These are phyloP conservation scores for Protaetia brevitarsis DNA, from an alignment of 1,140 invertebrate species.

Conservation along the genomic window DNA sequence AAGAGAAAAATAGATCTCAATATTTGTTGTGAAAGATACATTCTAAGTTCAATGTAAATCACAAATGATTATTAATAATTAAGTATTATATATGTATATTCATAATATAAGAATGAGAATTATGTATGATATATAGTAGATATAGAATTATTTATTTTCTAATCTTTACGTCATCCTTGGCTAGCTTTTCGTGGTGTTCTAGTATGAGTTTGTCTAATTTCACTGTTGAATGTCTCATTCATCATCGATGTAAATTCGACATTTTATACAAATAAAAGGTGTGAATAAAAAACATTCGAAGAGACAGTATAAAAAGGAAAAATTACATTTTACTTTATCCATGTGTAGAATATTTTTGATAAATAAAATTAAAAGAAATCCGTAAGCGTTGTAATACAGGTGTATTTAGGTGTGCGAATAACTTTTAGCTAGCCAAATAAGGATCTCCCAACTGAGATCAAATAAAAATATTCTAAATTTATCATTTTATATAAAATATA, in stretches of 20 bases:
- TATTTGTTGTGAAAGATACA: constrained; percentile 24
- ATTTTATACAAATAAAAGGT: not conserved
- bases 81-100: constrained; percentile 27
- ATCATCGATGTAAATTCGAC: not conserved
- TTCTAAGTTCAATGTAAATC: constrained; percentile 12
- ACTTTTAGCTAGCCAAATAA: constrained; percentile 13
- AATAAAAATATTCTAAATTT: constrained; percentile 21
- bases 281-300: not conserved
- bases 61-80: constrained; percentile 22
- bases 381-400: not conserved
- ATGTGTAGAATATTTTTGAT: constrained; percentile 20
- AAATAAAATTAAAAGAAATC: not conserved
- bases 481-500: constrained; percentile 21
- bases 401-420: not conserved
- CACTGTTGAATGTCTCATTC: constrained; percentile 10
- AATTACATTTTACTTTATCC: not conserved
- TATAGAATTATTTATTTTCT: constrained; percentile 22
- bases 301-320: not conserved
- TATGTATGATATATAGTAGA: constrained; percentile 15
- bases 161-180: constrained; percentile 12
- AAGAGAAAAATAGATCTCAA: constrained; percentile 22
- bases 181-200: constrained; percentile 17
- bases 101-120: constrained; percentile 20
- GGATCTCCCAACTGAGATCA: not conserved
- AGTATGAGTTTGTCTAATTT: constrained; percentile 3